Evolutionary conservation across 2,113 vertebrate genomes (phyloP).

Genomic region (Cephalopterus ornatus): DNA sequence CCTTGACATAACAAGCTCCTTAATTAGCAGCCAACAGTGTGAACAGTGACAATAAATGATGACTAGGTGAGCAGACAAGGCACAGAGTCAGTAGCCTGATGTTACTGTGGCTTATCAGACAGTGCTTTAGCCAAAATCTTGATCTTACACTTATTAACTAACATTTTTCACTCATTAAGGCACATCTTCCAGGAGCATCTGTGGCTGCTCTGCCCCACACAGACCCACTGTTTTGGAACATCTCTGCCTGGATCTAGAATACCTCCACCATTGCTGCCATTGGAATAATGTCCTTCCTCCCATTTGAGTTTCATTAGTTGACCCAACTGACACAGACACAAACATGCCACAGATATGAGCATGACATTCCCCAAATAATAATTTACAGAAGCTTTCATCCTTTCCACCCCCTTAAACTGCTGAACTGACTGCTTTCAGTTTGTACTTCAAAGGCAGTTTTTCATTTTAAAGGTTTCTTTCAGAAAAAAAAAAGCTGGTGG

Average conservation of each 20-base stretch:
- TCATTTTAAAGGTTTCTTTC: slow-evolving; percentile 23
- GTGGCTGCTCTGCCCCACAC: neutral
- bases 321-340: neutral
- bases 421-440: slow-evolving; percentile 17
- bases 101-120: neutral
- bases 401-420: neutral
- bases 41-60: neutral
- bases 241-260: neutral
- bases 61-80: neutral
- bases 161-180: neutral
- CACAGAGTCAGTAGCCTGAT: neutral
- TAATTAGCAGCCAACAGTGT: neutral
- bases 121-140: neutral
- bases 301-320: neutral
- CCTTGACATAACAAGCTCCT: neutral
- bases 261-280: neutral
- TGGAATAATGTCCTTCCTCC: neutral
- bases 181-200: neutral
- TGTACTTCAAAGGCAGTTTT: slow-evolving; percentile 37
- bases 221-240: neutral
- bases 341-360: neutral
- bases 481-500: neutral
- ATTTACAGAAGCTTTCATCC: neutral
- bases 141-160: neutral
- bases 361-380: neutral